phyloP scores from a whole-genome alignment of 23 tunicate genomes.

The Oikopleura dioica region DNA sequence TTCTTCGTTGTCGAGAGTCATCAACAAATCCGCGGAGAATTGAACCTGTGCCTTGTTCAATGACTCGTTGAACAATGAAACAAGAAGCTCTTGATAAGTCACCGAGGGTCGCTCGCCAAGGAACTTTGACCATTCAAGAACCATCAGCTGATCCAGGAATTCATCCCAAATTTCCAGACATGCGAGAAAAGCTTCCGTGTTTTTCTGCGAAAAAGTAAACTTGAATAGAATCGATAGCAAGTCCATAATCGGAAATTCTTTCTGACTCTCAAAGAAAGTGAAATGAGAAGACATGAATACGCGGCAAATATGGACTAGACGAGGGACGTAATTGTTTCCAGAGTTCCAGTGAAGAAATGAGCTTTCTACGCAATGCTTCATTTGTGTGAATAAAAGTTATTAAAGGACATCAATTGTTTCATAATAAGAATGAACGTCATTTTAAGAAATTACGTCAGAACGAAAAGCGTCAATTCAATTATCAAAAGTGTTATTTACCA shows the following conservation, averaged over 20 bases:
- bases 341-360: background rate
- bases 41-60: background rate
- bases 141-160: background rate
- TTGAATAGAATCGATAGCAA: background rate
- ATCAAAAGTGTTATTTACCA: too few species aligned
- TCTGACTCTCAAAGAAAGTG: background rate
- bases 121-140: background rate
- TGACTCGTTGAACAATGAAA: background rate
- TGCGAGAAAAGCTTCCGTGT: background rate
- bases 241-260: slow-evolving; percentile 3
- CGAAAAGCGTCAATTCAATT: too few species aligned
- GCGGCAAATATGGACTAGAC: background rate
- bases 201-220: background rate
- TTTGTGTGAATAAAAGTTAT: too few species aligned
- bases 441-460: too few species aligned
- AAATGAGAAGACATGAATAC: background rate
- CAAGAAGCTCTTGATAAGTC: background rate
- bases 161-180: slow-evolving; percentile 13
- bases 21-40: background rate
- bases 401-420: too few species aligned
- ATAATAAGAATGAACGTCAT: too few species aligned
- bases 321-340: background rate
- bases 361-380: background rate
- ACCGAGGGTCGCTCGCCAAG: background rate
- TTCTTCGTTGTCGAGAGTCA: background rate